Evolutionary conservation across 1,140 invertebrate species (phyloP).

Genomic region (Cataglyphis hispanica): DNA sequence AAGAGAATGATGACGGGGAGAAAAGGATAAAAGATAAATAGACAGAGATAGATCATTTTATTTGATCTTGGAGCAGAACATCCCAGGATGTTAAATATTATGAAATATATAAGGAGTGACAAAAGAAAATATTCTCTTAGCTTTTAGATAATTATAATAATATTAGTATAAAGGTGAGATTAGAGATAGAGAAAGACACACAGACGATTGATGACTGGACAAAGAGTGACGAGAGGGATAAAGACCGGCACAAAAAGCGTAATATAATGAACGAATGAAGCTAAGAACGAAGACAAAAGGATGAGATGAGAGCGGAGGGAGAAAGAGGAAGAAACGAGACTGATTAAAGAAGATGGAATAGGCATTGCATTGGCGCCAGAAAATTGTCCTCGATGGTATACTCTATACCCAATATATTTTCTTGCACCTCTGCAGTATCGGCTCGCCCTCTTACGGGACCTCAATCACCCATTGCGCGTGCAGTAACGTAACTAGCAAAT

Average conservation of each 20-base stretch:
- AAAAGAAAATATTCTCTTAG: neutral
- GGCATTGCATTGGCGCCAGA: neutral
- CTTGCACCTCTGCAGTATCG: conserved; percentile 13
- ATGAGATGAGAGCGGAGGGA: neutral
- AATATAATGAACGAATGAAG: too few relatives aligned
- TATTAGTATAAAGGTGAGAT: neutral
- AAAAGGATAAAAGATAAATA: neutral
- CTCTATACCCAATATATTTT: neutral
- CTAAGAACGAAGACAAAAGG: neutral
- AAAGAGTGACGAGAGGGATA: neutral
- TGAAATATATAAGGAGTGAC: neutral
- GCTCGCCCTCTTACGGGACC: conserved; percentile 3
- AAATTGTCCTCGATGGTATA: neutral
- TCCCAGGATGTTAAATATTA: neutral
- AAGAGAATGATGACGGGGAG: neutral
- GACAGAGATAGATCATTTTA: neutral
- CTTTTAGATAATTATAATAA: neutral
- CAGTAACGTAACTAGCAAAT: conserved; percentile 17
- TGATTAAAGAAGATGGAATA: neutral
- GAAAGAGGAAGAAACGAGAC: neutral
- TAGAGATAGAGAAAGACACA: neutral
- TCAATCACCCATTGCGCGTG: neutral
- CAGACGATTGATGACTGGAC: too few relatives aligned
- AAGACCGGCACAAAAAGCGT: neutral
- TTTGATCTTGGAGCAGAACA: neutral